Conservation (phyloP, 2,797 vertebrate species). For the Denticeps clupeoides region DNA sequence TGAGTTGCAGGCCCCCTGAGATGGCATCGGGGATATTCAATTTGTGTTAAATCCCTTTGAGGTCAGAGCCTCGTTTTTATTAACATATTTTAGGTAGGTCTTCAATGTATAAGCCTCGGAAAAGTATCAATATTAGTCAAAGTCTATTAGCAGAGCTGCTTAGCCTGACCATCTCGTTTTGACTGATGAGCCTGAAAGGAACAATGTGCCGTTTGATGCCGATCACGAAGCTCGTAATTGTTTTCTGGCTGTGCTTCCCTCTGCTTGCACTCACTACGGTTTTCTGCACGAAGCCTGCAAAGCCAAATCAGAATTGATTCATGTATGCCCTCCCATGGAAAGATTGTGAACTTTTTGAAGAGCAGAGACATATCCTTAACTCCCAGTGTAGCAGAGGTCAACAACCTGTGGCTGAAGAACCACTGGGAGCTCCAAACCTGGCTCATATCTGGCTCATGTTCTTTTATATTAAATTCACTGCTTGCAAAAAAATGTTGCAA, state of each 20-base stretch:
- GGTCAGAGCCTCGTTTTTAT: conserved; percentile 55
- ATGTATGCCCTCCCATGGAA: conserved; percentile 45
- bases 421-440: no score
- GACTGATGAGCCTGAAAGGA: conserved; percentile 8
- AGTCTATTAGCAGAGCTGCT: conserved; percentile 35
- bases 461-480: no score
- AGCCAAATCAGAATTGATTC: conserved; percentile 60
- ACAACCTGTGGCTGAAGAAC: not conserved
- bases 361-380: not conserved
- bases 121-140: conserved; percentile 58
- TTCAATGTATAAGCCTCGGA: conserved; percentile 39
- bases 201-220: conserved; percentile 21
- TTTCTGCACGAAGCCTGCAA: not conserved
- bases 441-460: no score
- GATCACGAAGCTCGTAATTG: conserved; percentile 31
- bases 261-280: not conserved
- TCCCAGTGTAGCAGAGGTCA: not conserved
- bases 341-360: not conserved
- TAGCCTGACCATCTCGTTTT: not conserved
- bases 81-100: conserved; percentile 57
- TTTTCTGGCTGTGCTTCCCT: conserved; percentile 19
- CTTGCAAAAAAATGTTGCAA: no score
- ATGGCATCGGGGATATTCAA: conserved; percentile 62
- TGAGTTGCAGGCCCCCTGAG: conserved; percentile 45
- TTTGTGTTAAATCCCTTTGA: conserved; percentile 58